A percentile compares a stretch with the other conserved stretches of the same genome.
phyloP scores from a whole-genome alignment of 2,113 vertebrate species.

The Craseonycteris thonglongyai region DNA sequence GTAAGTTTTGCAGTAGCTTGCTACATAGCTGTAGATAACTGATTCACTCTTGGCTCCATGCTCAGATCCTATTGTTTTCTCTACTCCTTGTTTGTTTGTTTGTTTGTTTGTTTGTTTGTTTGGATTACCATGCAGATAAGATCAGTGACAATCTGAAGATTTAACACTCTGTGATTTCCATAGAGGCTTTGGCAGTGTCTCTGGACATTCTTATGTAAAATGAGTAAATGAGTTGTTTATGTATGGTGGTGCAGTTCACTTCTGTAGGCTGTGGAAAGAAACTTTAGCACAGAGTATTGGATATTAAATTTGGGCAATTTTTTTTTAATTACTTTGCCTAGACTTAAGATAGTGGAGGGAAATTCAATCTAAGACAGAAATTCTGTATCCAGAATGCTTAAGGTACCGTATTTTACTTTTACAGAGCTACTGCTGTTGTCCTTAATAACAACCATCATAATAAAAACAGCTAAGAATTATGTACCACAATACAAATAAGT shows the following conservation, averaged over 20 bases:
- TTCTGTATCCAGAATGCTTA: not conserved
- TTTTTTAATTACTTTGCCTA: not conserved
- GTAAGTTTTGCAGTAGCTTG: not conserved
- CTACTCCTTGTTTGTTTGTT: not conserved
- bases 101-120: not conserved
- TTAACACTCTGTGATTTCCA: not conserved
- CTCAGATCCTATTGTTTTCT: not conserved
- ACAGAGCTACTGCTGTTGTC: not conserved
- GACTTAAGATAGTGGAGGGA: not conserved
- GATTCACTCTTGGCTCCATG: not conserved
- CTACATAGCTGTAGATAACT: not conserved
- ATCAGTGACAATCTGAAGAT: not conserved
- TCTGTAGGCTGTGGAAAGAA: not conserved
- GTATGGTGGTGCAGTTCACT: too few relatives aligned
- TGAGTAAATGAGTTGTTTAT: not conserved
- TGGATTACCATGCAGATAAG: not conserved
- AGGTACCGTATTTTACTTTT: not conserved
- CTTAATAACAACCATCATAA: not conserved
- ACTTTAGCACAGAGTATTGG: not conserved
- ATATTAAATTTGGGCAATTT: not conserved
- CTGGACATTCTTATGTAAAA: not conserved
- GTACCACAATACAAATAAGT: not conserved
- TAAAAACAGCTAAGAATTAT: not conserved
- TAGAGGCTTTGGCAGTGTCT: not conserved
- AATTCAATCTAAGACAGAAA: not conserved